Percentiles rank a stretch among this genome's conserved stretches.
Conservation (phyloP, 2,797 vertebrate species). For the Taenioides sp. region DNA sequence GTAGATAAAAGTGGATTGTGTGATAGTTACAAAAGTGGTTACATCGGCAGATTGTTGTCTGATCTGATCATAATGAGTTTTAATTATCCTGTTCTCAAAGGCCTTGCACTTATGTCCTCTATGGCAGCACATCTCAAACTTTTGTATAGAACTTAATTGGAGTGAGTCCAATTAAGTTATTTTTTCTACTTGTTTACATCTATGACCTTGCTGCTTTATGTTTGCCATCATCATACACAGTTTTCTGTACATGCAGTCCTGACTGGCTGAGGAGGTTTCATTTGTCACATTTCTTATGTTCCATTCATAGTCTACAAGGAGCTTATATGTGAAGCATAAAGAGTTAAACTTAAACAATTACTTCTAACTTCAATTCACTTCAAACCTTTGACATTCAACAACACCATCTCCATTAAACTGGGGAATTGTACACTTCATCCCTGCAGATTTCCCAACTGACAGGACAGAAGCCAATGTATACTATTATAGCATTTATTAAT, state of each 20-base stretch:
- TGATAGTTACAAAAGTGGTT: background rate
- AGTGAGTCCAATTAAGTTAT: background rate
- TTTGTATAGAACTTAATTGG: background rate
- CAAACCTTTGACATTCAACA: too few species aligned
- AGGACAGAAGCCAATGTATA: too few species aligned
- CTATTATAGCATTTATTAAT: too few species aligned
- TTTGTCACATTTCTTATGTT: background rate
- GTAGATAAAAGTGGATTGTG: constrained; percentile 1
- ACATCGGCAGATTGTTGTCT: constrained; percentile 1
- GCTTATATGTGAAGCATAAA: too few species aligned
- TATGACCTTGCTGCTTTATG: background rate
- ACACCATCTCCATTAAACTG: too few species aligned
- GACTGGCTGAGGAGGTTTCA: background rate
- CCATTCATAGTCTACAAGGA: too few species aligned
- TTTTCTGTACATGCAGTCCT: background rate
- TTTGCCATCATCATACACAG: background rate
- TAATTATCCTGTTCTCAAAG: constrained; percentile 4
- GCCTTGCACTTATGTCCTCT: background rate
- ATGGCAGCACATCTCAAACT: background rate
- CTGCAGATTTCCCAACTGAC: too few species aligned
- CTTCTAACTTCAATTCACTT: too few species aligned
- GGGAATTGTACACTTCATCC: too few species aligned
- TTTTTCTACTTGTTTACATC: background rate
- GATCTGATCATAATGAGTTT: constrained; percentile 14
- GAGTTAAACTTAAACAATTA: too few species aligned